A percentile compares a stretch with the other conserved stretches of the same genome.
Evolutionary conservation across 2,113 vertebrate genomes (phyloP).

Genomic region (Entomyzon cyanotis): DNA sequence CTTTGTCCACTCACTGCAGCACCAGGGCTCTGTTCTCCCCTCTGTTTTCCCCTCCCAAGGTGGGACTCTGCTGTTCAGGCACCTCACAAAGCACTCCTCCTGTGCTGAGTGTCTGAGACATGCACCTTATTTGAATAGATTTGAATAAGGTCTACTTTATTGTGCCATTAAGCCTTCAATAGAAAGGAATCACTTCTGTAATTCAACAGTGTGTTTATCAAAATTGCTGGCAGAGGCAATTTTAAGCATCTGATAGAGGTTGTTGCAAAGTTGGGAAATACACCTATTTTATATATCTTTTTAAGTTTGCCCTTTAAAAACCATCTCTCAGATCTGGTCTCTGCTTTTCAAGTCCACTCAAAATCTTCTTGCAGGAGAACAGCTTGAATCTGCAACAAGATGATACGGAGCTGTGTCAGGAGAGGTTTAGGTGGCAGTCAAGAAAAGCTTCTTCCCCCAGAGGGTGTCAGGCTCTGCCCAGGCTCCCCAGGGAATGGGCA

Average conservation of each 20-base stretch:
- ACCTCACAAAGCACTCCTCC: fast-evolving
- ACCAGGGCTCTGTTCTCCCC: neutral
- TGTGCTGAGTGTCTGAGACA: neutral
- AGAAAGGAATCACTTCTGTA: conserved; percentile 14
- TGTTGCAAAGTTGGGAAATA: neutral
- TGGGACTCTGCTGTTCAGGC: neutral
- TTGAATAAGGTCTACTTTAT: conserved; percentile 44
- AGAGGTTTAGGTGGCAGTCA: neutral
- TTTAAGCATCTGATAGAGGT: neutral
- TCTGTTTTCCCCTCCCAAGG: fast-evolving
- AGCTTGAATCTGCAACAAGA: neutral
- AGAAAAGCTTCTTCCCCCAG: neutral
- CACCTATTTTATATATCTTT: neutral
- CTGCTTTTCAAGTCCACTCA: neutral
- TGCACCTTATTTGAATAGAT: conserved; percentile 24
- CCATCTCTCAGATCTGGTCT: neutral
- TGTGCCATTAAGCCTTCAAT: conserved; percentile 21
- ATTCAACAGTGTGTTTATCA: neutral
- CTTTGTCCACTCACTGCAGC: neutral
- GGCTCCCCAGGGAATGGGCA: neutral
- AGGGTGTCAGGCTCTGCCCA: neutral
- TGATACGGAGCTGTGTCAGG: neutral
- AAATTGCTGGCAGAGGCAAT: neutral
- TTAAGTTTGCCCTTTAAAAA: neutral
- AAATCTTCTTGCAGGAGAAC: neutral